Conservation (phyloP, 53 echinoderm and acorn worm genomes). For the Hippasteria phrygiana region DNA sequence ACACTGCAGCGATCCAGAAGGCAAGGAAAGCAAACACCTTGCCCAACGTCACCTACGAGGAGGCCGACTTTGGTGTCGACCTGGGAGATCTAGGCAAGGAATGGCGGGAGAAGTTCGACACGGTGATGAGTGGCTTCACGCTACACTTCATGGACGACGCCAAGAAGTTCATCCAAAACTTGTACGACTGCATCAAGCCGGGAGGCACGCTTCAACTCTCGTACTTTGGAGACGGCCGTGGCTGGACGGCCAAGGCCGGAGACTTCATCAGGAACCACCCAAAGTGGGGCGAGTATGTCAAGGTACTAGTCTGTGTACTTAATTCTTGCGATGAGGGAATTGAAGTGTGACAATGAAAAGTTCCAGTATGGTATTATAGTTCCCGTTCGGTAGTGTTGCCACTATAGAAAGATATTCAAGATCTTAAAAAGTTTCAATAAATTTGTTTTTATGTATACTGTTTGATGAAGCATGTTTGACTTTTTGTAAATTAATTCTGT, state of each 20-base stretch:
- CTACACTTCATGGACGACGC: constrained; percentile 35
- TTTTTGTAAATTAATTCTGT: too few relatives aligned
- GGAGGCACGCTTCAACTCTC: constrained; percentile 44
- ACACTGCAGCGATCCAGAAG: constrained; percentile 9
- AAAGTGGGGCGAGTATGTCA: constrained; percentile 47
- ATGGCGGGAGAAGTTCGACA: constrained; percentile 42
- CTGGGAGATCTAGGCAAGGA: constrained; percentile 22
- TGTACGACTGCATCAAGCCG: constrained; percentile 31
- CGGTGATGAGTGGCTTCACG: constrained; percentile 48
- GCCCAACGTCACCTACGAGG: constrained; percentile 46
- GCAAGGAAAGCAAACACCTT: constrained; percentile 36
- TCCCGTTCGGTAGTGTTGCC: too few relatives aligned
- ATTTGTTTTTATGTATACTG: too few relatives aligned
- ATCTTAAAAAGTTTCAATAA: too few relatives aligned
- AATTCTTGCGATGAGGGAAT: too few relatives aligned
- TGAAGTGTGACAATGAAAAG: too few relatives aligned
- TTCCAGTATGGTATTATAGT: too few relatives aligned
- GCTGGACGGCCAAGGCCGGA: constrained; percentile 47
- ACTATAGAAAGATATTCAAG: too few relatives aligned
- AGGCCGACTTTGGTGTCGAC: constrained; percentile 38
- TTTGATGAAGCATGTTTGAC: too few relatives aligned
- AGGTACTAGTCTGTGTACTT: constrained; percentile 18
- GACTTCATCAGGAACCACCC: constrained; percentile 21
- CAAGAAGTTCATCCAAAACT: constrained; percentile 23
- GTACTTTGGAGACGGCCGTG: constrained; percentile 41